phyloP scores from a whole-genome alignment of 2,888 invertebrate genomes.

The Julus scandinavius region DNA sequence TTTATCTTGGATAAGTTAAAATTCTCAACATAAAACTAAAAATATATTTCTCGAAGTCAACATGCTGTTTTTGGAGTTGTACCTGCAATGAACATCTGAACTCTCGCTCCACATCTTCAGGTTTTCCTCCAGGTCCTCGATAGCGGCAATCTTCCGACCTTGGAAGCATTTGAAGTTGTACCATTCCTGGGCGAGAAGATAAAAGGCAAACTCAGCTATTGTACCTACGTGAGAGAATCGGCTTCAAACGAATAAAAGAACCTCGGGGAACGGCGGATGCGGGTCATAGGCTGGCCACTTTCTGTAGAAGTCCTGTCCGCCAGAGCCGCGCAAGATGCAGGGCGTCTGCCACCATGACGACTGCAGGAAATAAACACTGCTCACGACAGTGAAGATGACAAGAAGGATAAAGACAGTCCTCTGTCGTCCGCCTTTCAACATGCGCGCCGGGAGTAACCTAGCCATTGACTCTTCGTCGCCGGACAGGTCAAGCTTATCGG shows the following conservation, averaged over 20 bases:
- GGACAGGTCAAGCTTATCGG: not conserved
- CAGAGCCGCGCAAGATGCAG: not conserved
- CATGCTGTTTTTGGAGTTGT: not conserved
- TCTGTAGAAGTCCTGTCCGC: not conserved
- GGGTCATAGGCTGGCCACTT: not conserved
- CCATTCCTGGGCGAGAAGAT: slow-evolving; percentile 42
- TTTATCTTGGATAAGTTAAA: too few relatives aligned
- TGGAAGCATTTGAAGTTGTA: slow-evolving; percentile 29
- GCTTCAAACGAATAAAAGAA: not conserved
- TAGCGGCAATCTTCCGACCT: not conserved
- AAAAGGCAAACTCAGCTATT: not conserved
- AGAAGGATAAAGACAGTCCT: not conserved
- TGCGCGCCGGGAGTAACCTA: not conserved
- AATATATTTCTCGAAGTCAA: not conserved
- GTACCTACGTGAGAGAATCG: not conserved
- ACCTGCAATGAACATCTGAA: slow-evolving; percentile 44
- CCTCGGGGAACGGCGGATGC: not conserved
- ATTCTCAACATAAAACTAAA: too few relatives aligned
- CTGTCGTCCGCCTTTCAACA: not conserved
- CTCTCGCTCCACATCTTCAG: slow-evolving; percentile 45
- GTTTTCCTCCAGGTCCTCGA: slow-evolving; percentile 16
- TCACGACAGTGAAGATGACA: not conserved
- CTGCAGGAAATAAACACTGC: not conserved
- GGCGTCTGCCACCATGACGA: not conserved
- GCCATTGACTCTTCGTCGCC: not conserved